Conservation (phyloP, 2,113 vertebrate genomes). For the Notiomystis cincta region DNA sequence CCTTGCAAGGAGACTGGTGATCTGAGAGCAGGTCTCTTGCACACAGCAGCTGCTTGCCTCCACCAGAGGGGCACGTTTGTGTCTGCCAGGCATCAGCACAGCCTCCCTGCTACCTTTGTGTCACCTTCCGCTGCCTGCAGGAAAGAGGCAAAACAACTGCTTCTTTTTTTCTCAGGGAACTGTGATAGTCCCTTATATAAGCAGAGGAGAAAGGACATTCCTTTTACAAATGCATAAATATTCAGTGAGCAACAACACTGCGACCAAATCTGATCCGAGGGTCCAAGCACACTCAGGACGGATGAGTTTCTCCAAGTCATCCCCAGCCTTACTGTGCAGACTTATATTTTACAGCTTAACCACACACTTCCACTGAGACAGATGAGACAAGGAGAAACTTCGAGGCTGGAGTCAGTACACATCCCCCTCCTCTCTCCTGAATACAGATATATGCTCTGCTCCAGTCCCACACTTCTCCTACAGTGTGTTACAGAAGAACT, state of each 20-base stretch:
- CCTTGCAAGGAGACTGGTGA: not conserved
- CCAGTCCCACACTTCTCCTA: slow-evolving; percentile 31
- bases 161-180: not conserved
- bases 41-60: not conserved
- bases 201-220: not conserved
- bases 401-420: not conserved
- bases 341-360: not conserved
- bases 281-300: not conserved
- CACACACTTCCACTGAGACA: not conserved
- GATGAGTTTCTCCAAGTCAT: not conserved
- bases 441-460: not conserved
- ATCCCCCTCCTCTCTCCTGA: not conserved
- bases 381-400: not conserved
- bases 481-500: not conserved
- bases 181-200: not conserved
- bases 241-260: not conserved
- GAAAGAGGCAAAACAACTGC: not conserved
- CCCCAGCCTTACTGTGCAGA: not conserved
- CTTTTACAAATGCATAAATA: not conserved
- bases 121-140: not conserved
- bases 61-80: not conserved
- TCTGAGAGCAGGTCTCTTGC: not conserved
- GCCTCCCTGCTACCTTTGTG: not conserved
- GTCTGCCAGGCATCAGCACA: not conserved
- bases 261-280: not conserved